Percentiles rank a stretch among this genome's conserved stretches.
Evolutionary conservation across 2,797 vertebrate genomes (phyloP).

Genomic region (Ctenosaura bakeri): DNA sequence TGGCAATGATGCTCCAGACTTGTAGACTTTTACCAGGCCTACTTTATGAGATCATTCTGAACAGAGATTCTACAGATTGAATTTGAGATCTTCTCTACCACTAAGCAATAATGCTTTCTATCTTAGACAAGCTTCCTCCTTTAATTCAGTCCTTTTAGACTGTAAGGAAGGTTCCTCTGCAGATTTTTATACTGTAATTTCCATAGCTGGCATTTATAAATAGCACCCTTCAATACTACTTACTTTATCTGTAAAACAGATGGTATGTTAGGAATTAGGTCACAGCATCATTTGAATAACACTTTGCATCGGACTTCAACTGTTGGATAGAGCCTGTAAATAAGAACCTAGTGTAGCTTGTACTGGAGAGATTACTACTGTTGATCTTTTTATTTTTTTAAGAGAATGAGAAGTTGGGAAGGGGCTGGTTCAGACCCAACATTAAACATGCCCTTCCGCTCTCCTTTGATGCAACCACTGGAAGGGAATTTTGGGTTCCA

Average conservation of each 20-base stretch:
- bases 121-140: neutral
- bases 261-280: neutral
- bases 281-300: neutral
- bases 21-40: neutral
- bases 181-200: slow-evolving; percentile 12
- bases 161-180: neutral
- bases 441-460: neutral
- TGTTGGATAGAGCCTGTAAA: neutral
- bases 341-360: neutral
- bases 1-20: neutral
- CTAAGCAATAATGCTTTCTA: neutral
- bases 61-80: neutral
- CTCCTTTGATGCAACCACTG: neutral
- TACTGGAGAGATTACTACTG: neutral
- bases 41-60: neutral
- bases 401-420: neutral
- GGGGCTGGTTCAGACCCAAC: neutral
- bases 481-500: neutral
- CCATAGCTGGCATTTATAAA: neutral
- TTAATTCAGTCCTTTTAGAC: neutral
- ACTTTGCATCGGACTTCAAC: neutral
- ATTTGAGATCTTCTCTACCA: neutral
- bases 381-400: neutral
- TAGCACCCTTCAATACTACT: neutral
- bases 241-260: neutral